Conservation (phyloP, 2,888 invertebrate species). For the Spialia ferax region DNA sequence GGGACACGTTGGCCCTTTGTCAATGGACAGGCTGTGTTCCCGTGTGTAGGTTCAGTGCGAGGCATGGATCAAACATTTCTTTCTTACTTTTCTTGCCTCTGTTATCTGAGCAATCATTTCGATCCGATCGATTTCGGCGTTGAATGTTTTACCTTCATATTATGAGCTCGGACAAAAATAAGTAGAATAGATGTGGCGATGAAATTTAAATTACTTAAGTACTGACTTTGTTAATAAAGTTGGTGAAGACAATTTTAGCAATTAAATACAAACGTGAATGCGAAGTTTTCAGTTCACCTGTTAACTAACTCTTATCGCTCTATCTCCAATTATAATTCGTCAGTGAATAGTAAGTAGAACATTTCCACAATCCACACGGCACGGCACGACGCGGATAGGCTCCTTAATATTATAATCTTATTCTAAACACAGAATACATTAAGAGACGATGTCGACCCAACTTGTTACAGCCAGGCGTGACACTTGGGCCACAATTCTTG, state of each 20-base stretch:
- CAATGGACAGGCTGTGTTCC: slow-evolving; percentile 65
- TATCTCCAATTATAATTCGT: slow-evolving; percentile 79
- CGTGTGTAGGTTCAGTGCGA: slow-evolving; percentile 54
- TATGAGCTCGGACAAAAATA: neutral
- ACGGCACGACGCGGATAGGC: slow-evolving; percentile 57
- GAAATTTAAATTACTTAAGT: too few species aligned
- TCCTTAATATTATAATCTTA: slow-evolving; percentile 84
- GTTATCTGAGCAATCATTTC: slow-evolving; percentile 20
- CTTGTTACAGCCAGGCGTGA: slow-evolving; percentile 54
- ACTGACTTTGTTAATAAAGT: neutral
- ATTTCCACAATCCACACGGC: slow-evolving; percentile 49
- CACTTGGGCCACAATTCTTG: slow-evolving; percentile 36
- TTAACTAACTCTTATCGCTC: slow-evolving; percentile 45
- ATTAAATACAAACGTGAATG: slow-evolving; percentile 9
- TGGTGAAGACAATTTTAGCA: neutral
- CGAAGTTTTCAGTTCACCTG: slow-evolving; percentile 44
- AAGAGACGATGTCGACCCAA: slow-evolving; percentile 57
- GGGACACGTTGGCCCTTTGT: slow-evolving; percentile 73
- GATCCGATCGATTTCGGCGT: slow-evolving; percentile 8
- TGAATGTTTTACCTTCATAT: slow-evolving; percentile 12
- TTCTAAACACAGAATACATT: slow-evolving; percentile 84
- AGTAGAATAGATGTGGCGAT: neutral
- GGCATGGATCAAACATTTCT: slow-evolving; percentile 37
- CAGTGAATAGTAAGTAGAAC: slow-evolving; percentile 60
- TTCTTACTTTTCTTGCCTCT: slow-evolving; percentile 10